Base-by-base conservation (phyloP, 2,113 vertebrate species). In the Stictonetta naevosa region DNA sequence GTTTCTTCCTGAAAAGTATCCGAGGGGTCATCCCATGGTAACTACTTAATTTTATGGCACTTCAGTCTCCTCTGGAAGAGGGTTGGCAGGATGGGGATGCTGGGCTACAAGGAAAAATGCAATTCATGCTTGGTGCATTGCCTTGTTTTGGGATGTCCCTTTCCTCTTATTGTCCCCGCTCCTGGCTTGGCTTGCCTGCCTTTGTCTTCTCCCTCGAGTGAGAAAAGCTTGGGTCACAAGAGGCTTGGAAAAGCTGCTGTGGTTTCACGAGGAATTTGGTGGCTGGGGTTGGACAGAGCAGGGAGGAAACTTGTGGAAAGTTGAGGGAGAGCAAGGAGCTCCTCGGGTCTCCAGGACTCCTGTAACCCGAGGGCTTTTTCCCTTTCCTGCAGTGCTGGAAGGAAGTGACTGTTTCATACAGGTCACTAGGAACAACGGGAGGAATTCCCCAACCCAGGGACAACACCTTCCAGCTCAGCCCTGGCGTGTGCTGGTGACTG, bases 401-500 rank as follows among this genome's bases (percentile, higher is more conserved):
- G 20, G 33, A 44, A 67, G 28, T 36, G 5, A 58, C 66, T 5
- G 18, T 4, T 38, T 50, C 1, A 8, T 26, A 4, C 17, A 8
- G 25, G 20, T 36, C 21, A 26, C 56, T 33, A 22, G 58, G 52
- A 48, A 8, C 13, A 7, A 22, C 20, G 5, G 38, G 36, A 33
- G 31, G n/a, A 67, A 31, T 40, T 42, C 31, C 71, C 60, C 53
- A 31, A 8, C 28, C 10, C 0, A 1, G 5, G 46, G 34, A 7
- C 60, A 72, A 38, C 3, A 13, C 72, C 60, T 77, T 52, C 38
- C 11, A 0, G 1, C 52, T 52, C 0, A 3, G 40, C 2, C 15
- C 69, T 6, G 0, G 59, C 0, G 0, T 4, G 3, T 21, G 7
- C 15, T 1, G 9, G 23, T 18, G 38, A 13, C 48, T 9, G 55